Percentiles rank a stretch among this genome's conserved stretches.
Conservation (phyloP, 2,113 vertebrate genomes). For the Dipodomys stephensi region DNA sequence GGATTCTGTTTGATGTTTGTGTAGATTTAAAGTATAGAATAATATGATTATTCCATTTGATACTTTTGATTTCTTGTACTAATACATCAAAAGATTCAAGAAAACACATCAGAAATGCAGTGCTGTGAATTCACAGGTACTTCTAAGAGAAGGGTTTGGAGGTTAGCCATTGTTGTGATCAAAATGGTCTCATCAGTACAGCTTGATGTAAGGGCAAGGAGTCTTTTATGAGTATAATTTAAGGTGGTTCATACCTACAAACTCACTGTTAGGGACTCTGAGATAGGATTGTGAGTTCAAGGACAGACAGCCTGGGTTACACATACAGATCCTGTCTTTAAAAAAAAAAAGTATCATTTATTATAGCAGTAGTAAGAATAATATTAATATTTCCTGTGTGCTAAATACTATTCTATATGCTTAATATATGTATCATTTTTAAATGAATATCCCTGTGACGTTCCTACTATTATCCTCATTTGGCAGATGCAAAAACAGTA, state of each 20-base stretch:
- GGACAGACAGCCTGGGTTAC: background rate
- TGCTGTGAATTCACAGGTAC: background rate
- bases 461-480: background rate
- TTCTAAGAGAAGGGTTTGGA: constrained; percentile 21
- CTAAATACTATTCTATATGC: background rate
- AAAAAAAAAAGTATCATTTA: background rate
- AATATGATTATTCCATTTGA: background rate
- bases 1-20: constrained; percentile 8
- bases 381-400: background rate
- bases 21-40: constrained; percentile 29
- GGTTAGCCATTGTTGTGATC: background rate
- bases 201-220: background rate
- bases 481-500: background rate
- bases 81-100: constrained; percentile 8
- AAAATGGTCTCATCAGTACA: constrained; percentile 9
- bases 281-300: background rate
- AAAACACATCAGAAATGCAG: constrained; percentile 37
- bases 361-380: background rate
- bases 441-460: background rate
- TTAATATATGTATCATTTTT: constrained; percentile 18
- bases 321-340: background rate
- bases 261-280: background rate
- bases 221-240: background rate
- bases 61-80: background rate
- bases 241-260: background rate